phyloP scores from a whole-genome alignment of 2,113 vertebrate species.

The Erinaceus europaeus region DNA sequence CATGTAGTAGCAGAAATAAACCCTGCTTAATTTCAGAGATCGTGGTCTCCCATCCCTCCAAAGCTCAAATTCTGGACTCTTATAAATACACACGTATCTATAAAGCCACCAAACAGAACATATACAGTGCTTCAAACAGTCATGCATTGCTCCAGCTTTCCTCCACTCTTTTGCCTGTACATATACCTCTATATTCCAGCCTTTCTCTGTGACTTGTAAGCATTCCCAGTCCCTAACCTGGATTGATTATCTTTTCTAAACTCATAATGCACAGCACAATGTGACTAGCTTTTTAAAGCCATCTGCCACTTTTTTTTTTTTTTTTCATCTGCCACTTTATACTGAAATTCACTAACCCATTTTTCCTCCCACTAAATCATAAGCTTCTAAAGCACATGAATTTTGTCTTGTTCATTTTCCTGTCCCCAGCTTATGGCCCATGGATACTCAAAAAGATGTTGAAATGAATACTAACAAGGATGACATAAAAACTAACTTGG shows the following conservation, averaged over 20 bases:
- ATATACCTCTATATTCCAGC: neutral
- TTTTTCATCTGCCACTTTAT: neutral
- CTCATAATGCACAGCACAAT: neutral
- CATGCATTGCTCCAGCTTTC: neutral
- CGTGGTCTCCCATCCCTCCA: neutral
- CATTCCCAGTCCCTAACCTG: neutral
- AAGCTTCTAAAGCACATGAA: neutral
- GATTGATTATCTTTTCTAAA: neutral
- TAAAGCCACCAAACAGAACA: neutral
- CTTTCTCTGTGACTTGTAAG: neutral
- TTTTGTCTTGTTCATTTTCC: constrained; percentile 18
- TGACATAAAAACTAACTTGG: no score
- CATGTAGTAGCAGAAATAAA: no score
- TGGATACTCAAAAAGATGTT: neutral
- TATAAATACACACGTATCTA: neutral
- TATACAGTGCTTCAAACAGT: neutral
- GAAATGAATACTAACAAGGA: no score
- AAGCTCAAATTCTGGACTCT: neutral
- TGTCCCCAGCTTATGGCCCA: constrained; percentile 17
- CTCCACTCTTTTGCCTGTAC: neutral
- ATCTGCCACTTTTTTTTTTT: neutral
- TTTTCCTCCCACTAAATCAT: neutral
- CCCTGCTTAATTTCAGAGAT: no score
- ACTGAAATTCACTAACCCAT: neutral
- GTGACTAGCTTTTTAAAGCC: neutral